phyloP scores from a whole-genome alignment of 1,140 invertebrate genomes.

The Muscidifurax raptorellus region DNA sequence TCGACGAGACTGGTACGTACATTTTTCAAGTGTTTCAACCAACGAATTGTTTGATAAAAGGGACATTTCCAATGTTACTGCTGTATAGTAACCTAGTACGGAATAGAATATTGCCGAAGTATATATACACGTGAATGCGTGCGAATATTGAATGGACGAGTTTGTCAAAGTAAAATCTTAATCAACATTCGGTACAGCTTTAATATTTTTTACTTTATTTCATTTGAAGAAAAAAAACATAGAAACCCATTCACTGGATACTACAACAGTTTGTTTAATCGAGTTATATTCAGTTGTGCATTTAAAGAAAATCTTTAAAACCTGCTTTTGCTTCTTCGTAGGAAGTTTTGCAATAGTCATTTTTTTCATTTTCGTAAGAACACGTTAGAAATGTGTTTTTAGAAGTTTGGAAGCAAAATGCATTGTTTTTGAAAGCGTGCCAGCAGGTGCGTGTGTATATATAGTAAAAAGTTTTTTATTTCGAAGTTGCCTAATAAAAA shows the following conservation, averaged over 20 bases:
- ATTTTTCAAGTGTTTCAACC: background rate
- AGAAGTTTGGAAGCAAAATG: too few relatives aligned
- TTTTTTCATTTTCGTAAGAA: too few relatives aligned
- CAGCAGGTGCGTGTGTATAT: too few relatives aligned
- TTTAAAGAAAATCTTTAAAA: too few relatives aligned
- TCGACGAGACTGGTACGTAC: background rate
- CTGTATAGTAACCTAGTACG: too few relatives aligned
- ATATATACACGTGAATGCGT: background rate
- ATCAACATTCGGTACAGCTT: background rate
- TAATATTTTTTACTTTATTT: background rate
- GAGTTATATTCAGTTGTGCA: background rate
- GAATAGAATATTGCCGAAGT: background rate
- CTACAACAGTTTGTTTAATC: background rate
- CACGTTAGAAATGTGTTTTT: too few relatives aligned
- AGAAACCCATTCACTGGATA: background rate
- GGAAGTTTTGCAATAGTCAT: too few relatives aligned
- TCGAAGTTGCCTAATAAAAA: too few relatives aligned
- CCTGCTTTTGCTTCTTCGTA: too few relatives aligned
- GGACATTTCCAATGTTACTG: too few relatives aligned
- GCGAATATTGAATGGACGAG: background rate
- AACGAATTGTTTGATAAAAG: constrained; percentile 37
- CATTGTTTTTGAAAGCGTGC: too few relatives aligned
- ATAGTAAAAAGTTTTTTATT: too few relatives aligned
- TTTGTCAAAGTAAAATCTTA: constrained; percentile 9
- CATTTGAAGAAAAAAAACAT: background rate